A percentile compares a stretch with the other conserved stretches of the same genome.
phyloP scores from a whole-genome alignment of 2,888 invertebrate species.

The Dicranocentrus wangi region DNA sequence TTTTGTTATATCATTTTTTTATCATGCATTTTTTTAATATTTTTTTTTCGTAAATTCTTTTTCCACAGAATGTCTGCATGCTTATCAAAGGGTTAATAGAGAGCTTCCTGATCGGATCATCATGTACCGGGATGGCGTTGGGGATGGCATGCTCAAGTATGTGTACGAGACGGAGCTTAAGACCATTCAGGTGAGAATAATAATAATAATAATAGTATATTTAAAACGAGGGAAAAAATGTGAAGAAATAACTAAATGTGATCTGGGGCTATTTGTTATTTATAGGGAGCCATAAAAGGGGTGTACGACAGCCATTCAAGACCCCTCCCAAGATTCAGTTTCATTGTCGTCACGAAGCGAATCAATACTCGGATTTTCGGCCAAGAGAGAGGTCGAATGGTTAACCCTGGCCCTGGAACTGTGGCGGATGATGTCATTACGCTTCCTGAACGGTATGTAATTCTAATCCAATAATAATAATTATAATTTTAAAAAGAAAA shows the following conservation, averaged over 20 bases:
- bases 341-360: conserved; percentile 91
- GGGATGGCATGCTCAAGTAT: conserved; percentile 89
- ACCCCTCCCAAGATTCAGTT: conserved; percentile 78
- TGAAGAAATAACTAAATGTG: too few relatives aligned
- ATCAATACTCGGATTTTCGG: conserved; percentile 78
- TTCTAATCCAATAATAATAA: too few relatives aligned
- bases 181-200: conserved; percentile 74
- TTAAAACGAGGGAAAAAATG: too few relatives aligned
- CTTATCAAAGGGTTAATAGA: conserved; percentile 78
- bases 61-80: conserved; percentile 74
- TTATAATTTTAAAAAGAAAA: too few relatives aligned
- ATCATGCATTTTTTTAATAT: too few relatives aligned
- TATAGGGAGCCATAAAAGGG: too few relatives aligned
- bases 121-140: conserved; percentile 95
- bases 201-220: too few relatives aligned
- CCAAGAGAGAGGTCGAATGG: neutral
- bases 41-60: too few relatives aligned
- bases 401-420: conserved; percentile 87
- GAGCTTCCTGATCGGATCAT: conserved; percentile 82
- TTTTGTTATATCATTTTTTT: too few relatives aligned
- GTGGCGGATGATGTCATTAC: conserved; percentile 91
- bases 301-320: too few relatives aligned
- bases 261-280: too few relatives aligned
- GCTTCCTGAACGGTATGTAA: conserved; percentile 81
- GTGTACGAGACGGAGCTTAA: conserved; percentile 86